These are phyloP conservation scores for Spicauda simplicius DNA, from an alignment of 2,888 invertebrate genomes.

Conservation along the genomic window DNA sequence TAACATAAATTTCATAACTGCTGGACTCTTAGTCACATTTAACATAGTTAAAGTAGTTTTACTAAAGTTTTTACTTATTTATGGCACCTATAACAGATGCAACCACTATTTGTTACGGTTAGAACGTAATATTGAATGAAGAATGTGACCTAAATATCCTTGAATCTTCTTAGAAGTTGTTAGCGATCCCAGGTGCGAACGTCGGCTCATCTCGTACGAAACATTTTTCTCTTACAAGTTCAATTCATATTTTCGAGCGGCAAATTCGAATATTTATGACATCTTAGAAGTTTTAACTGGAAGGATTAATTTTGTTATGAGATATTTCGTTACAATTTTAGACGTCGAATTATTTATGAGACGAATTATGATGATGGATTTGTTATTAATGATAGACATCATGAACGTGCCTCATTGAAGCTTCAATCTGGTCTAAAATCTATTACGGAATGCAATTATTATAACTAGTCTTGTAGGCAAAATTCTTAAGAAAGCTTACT, in stretches of 20 bases:
- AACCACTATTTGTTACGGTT: slow-evolving; percentile 11
- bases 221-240: slow-evolving; percentile 73
- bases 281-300: slow-evolving; percentile 51
- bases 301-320: slow-evolving; percentile 29
- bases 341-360: slow-evolving; percentile 1
- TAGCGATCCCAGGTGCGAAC: slow-evolving; percentile 66
- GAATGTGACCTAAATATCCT: slow-evolving; percentile 34
- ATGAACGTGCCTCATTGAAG: neutral
- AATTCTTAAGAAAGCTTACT: too few species aligned
- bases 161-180: slow-evolving; percentile 54
- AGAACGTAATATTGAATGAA: slow-evolving; percentile 17
- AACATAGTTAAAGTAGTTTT: too few species aligned
- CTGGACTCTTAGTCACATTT: too few species aligned
- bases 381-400: slow-evolving; percentile 2
- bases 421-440: too few species aligned
- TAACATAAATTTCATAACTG: too few species aligned
- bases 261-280: slow-evolving; percentile 66
- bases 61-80: neutral
- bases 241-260: slow-evolving; percentile 63
- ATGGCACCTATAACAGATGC: neutral
- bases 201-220: slow-evolving; percentile 65
- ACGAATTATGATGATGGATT: slow-evolving; percentile 5
- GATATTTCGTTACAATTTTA: slow-evolving; percentile 18
- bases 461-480: too few species aligned
- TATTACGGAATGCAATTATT: too few species aligned